Evolutionary conservation across 2,113 vertebrate genomes (phyloP).

Genomic region (Melanerpes formicivorus): DNA sequence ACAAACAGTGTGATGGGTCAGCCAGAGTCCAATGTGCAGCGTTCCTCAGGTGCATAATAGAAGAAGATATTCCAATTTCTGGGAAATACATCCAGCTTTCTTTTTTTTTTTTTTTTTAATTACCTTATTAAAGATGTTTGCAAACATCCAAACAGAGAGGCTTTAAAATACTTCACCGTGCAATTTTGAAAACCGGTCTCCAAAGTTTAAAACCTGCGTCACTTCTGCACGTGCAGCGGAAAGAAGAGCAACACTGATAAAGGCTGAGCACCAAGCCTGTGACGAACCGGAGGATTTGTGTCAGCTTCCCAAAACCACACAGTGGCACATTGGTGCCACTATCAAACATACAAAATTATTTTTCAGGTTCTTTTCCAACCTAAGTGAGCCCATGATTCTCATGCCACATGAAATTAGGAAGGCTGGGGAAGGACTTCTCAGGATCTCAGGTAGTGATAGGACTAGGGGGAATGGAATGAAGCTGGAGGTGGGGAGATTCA

Average conservation of each 20-base stretch:
- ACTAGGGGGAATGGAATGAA: too few species aligned
- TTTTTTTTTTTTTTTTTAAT: background rate
- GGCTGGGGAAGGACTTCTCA: too few species aligned
- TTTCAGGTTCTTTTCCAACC: background rate
- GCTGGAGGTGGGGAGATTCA: too few species aligned
- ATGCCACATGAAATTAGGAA: background rate
- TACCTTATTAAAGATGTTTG: constrained; percentile 47
- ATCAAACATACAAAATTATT: background rate
- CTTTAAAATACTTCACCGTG: constrained; percentile 16
- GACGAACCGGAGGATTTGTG: background rate
- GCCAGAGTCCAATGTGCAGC: constrained; percentile 59
- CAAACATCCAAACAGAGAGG: constrained; percentile 41
- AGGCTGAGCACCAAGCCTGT: background rate
- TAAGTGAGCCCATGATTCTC: background rate
- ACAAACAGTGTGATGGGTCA: constrained; percentile 42
- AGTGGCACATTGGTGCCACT: background rate
- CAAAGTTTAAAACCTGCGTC: background rate
- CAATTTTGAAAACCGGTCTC: background rate
- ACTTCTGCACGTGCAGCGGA: background rate
- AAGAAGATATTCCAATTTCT: constrained; percentile 36
- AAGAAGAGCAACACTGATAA: background rate
- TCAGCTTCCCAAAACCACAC: background rate
- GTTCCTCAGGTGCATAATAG: constrained; percentile 56
- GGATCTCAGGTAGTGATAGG: too few species aligned
- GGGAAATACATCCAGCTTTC: constrained; percentile 34